Percentiles rank a stretch among this genome's conserved stretches.
These are phyloP conservation scores for Spea multiplicata DNA, from an alignment of 2,113 vertebrate genomes.

Conservation along the genomic window DNA sequence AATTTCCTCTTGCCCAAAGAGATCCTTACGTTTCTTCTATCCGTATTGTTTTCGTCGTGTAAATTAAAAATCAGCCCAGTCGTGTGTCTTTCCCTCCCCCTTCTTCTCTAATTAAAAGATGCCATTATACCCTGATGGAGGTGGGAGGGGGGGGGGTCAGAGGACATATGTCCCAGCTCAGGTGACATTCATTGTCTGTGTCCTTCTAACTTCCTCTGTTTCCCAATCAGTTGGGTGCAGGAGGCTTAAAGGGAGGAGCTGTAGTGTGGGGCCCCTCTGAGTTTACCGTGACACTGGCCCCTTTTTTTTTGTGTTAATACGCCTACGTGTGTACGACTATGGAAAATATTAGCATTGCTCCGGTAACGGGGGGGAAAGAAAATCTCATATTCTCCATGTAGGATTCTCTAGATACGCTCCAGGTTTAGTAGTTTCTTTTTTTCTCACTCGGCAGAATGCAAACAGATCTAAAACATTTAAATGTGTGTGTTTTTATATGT, in stretches of 20 bases:
- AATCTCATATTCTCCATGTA: no score
- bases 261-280: not conserved
- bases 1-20: no score
- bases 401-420: no score
- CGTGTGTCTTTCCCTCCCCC: not conserved
- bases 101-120: slow-evolving; percentile 34
- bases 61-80: no score
- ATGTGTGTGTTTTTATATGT: slow-evolving; percentile 29
- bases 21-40: no score
- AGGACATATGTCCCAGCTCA: slow-evolving; percentile 44
- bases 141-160: slow-evolving; percentile 38
- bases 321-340: no score
- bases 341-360: no score
- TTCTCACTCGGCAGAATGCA: not conserved
- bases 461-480: not conserved
- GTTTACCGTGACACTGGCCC: no score
- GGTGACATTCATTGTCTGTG: slow-evolving; percentile 42
- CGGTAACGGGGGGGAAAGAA: no score
- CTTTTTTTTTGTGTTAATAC: no score
- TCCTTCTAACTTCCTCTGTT: slow-evolving; percentile 14
- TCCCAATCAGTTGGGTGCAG: not conserved
- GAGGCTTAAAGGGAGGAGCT: not conserved
- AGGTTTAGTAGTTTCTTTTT: not conserved
- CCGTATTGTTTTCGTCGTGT: no score
- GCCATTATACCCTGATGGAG: slow-evolving; percentile 29